A percentile compares a stretch with the other conserved stretches of the same genome.
phyloP scores from a whole-genome alignment of 2,888 invertebrate species.

The Machimus rusticus region DNA sequence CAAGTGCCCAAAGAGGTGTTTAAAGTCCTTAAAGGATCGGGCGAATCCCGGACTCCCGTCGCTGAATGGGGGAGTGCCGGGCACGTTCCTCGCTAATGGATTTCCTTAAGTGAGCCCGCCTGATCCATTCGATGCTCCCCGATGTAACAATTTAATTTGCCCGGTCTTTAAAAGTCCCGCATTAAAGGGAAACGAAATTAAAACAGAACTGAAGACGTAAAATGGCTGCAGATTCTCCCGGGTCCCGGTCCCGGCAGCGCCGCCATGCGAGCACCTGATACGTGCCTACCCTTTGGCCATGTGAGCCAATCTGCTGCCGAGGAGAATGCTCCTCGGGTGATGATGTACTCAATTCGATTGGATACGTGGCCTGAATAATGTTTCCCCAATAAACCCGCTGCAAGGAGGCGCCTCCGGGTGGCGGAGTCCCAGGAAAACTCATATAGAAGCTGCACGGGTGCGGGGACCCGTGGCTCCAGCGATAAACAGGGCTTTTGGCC shows the following conservation, averaged over 20 bases:
- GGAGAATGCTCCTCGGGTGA: conserved; percentile 23
- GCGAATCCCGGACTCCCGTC: background rate
- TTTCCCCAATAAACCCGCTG: conserved; percentile 27
- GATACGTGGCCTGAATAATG: conserved; percentile 40
- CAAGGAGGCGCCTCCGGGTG: conserved; percentile 6
- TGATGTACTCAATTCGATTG: conserved; percentile 42
- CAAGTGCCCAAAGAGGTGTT: background rate
- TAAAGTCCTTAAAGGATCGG: conserved; percentile 17
- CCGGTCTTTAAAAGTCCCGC: conserved; percentile 10
- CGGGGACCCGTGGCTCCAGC: background rate
- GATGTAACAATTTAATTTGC: conserved; percentile 42
- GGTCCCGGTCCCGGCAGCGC: background rate
- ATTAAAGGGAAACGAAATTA: conserved; percentile 32
- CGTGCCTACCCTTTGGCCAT: conserved; percentile 40
- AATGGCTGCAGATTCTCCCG: conserved; percentile 26
- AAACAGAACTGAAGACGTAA: conserved; percentile 30
- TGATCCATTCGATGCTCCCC: conserved; percentile 11
- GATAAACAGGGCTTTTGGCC: conserved; percentile 31
- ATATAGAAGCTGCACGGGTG: background rate
- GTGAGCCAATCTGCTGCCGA: conserved; percentile 22
- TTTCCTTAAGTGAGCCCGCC: conserved; percentile 38
- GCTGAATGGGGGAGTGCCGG: background rate
- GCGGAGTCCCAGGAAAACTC: background rate
- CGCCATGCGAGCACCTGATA: conserved; percentile 27
- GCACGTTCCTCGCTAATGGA: conserved; percentile 41